Percentiles rank a stretch among this genome's conserved stretches.
These are phyloP conservation scores for Thysanoteuthis rhombus DNA, from an alignment of 2,888 invertebrate genomes.

Conservation along the genomic window DNA sequence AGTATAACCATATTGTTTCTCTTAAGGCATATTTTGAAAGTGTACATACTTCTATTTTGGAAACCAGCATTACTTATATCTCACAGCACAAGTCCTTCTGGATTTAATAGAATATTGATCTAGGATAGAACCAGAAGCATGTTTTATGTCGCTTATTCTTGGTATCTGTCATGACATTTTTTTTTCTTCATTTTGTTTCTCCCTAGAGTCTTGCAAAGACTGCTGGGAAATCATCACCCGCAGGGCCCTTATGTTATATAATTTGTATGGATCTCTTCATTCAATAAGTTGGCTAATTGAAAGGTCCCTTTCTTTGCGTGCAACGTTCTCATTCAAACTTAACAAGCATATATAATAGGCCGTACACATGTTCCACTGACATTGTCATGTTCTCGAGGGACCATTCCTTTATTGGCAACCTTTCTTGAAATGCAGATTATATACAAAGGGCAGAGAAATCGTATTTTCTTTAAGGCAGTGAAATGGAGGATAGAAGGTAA, in stretches of 20 bases:
- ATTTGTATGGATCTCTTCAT: not conserved
- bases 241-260: not conserved
- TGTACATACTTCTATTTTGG: not conserved
- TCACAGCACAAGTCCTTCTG: not conserved
- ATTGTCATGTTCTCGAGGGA: not conserved
- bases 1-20: too few relatives aligned
- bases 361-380: not conserved
- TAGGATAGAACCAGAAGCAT: not conserved
- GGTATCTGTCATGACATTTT: not conserved
- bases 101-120: slow-evolving; percentile 12
- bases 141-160: not conserved
- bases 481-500: not conserved
- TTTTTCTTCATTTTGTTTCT: not conserved
- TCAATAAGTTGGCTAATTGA: not conserved
- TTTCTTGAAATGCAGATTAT: not conserved
- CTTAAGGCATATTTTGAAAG: too few relatives aligned
- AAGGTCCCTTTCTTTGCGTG: not conserved
- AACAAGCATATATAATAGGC: not conserved
- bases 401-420: not conserved
- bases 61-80: not conserved
- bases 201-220: not conserved
- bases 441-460: not conserved
- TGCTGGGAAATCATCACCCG: not conserved
- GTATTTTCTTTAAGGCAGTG: not conserved
- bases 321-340: not conserved